Conservation (phyloP, 2,888 invertebrate species). For the Poecilus cupreus region DNA sequence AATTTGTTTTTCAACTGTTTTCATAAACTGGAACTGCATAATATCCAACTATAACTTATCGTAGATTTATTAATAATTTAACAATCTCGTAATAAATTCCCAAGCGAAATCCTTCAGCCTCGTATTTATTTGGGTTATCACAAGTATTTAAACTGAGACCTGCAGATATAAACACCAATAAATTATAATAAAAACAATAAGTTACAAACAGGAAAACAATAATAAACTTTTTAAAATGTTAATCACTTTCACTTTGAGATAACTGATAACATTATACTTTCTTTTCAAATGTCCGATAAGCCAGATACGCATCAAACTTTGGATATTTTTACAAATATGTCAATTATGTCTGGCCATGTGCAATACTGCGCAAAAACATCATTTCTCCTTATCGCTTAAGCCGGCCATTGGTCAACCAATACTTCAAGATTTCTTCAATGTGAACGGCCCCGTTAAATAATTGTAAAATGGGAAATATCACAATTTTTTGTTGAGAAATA, state of each 20-base stretch:
- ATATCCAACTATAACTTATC: background rate
- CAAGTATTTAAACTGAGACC: conserved; percentile 26
- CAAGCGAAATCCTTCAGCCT: background rate
- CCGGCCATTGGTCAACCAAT: background rate
- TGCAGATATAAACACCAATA: background rate
- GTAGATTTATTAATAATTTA: background rate
- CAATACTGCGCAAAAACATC: conserved; percentile 17
- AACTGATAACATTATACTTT: conserved; percentile 48
- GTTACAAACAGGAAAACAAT: conserved; percentile 30
- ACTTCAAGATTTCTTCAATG: too few species aligned
- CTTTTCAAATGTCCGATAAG: conserved; percentile 19
- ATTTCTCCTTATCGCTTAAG: background rate
- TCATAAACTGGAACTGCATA: background rate
- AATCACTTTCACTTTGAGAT: conserved; percentile 51
- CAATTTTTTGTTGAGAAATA: too few species aligned
- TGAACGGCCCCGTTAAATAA: too few species aligned
- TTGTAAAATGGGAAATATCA: too few species aligned
- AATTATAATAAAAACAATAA: conserved; percentile 35
- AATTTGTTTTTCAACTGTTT: background rate
- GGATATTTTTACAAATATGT: conserved; percentile 7
- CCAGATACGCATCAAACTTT: background rate
- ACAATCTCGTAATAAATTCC: background rate
- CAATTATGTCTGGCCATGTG: background rate
- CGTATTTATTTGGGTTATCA: conserved; percentile 37
- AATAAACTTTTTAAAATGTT: conserved; percentile 29